phyloP scores from a whole-genome alignment of 2,888 invertebrate genomes.

The Drosophila melanocephala region DNA sequence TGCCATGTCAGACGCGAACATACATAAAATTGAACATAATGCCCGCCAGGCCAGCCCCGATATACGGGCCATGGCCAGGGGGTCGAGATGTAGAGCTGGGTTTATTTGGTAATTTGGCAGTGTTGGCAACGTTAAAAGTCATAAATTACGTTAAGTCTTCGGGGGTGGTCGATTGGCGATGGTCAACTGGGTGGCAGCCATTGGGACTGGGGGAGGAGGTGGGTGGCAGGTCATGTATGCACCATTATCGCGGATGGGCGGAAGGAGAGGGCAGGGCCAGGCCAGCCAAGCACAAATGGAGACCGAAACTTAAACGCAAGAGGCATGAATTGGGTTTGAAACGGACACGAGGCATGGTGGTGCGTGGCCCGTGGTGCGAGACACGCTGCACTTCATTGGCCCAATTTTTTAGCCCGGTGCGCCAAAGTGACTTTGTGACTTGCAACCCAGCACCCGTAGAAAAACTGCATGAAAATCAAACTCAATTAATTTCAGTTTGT shows the following conservation, averaged over 20 bases:
- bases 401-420: slow-evolving; percentile 33
- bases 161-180: slow-evolving; percentile 23
- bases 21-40: slow-evolving; percentile 67
- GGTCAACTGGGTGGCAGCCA: background rate
- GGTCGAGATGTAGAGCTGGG: background rate
- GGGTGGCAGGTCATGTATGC: slow-evolving; percentile 15
- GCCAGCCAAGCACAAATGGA: background rate
- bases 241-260: slow-evolving; percentile 38
- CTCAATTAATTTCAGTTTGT: background rate
- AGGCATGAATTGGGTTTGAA: background rate
- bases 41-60: slow-evolving; percentile 13
- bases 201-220: background rate
- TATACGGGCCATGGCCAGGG: background rate
- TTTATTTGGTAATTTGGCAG: slow-evolving; percentile 1
- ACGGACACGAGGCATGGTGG: background rate
- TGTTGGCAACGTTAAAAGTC: slow-evolving; percentile 42
- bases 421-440: slow-evolving; percentile 1
- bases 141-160: slow-evolving; percentile 56
- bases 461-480: background rate
- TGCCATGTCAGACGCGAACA: slow-evolving; percentile 53
- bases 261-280: background rate
- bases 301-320: background rate
- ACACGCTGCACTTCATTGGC: slow-evolving; percentile 7
- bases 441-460: background rate
- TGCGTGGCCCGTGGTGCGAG: background rate